Evolutionary conservation across 2,888 invertebrate genomes (phyloP).

Genomic region (Oxystoma pomonae): DNA sequence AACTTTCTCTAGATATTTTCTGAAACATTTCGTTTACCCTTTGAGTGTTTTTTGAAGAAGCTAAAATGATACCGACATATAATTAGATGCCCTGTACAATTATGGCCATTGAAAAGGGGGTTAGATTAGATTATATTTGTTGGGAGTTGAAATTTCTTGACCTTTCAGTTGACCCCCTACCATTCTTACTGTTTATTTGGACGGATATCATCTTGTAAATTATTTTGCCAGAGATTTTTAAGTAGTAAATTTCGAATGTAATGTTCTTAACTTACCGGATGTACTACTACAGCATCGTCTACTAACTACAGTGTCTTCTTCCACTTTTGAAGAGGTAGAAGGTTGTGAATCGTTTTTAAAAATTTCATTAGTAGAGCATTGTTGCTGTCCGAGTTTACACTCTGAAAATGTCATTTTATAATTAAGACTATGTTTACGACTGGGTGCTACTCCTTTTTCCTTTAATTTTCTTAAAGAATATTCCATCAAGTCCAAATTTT

Average conservation of each 20-base stretch:
- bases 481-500: not conserved
- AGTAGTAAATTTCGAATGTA: no score
- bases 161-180: no score
- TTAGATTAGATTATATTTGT: no score
- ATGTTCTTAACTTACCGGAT: not conserved
- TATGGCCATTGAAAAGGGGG: no score
- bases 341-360: not conserved
- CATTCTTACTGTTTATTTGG: no score
- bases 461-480: not conserved
- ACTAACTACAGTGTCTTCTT: not conserved
- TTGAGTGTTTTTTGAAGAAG: conserved; percentile 18
- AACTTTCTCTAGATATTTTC: conserved; percentile 18
- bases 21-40: conserved; percentile 31
- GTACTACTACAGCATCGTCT: not conserved
- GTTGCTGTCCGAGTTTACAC: not conserved
- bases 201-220: no score
- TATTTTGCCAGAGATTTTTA: no score
- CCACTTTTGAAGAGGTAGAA: not conserved
- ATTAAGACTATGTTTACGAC: not conserved
- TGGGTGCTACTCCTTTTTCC: not conserved
- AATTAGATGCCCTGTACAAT: not conserved
- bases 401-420: not conserved
- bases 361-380: not conserved
- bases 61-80: not conserved
- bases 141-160: no score